These are phyloP conservation scores for Anhinga anhinga DNA, from an alignment of 2,113 vertebrate species.

Conservation along the genomic window DNA sequence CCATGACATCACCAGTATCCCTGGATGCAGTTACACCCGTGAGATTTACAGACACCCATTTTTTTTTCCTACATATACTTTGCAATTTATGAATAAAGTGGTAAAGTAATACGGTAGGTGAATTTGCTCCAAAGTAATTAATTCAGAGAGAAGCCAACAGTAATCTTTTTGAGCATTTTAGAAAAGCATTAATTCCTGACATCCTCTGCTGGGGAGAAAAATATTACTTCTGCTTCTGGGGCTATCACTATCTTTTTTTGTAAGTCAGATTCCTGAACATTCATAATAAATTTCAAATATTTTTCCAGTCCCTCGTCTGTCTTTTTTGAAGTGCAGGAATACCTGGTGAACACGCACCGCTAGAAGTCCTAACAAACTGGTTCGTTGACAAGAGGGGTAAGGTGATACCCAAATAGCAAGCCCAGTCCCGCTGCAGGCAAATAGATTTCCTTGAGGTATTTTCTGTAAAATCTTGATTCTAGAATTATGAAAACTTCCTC, in stretches of 20 bases:
- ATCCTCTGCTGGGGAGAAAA: neutral
- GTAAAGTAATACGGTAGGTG: neutral
- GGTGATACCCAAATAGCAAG: neutral
- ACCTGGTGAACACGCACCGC: neutral
- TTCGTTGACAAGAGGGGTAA: neutral
- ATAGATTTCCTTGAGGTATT: neutral
- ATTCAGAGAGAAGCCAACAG: neutral
- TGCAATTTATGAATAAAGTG: neutral
- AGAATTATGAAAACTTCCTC: neutral
- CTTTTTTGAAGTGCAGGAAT: neutral
- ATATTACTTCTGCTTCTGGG: neutral
- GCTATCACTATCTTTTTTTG: neutral
- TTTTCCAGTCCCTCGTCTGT: neutral
- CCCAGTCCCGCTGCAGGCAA: neutral
- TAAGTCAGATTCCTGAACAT: neutral
- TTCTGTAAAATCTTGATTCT: neutral
- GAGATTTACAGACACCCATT: neutral
- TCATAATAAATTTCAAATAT: neutral
- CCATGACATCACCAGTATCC: neutral
- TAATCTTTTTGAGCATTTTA: neutral
- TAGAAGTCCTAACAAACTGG: neutral
- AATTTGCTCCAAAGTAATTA: neutral
- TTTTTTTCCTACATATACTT: neutral
- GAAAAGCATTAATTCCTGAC: neutral
- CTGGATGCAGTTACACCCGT: neutral